These are phyloP conservation scores for Eubasilissa regina DNA, from an alignment of 1,140 invertebrate genomes.

Conservation along the genomic window DNA sequence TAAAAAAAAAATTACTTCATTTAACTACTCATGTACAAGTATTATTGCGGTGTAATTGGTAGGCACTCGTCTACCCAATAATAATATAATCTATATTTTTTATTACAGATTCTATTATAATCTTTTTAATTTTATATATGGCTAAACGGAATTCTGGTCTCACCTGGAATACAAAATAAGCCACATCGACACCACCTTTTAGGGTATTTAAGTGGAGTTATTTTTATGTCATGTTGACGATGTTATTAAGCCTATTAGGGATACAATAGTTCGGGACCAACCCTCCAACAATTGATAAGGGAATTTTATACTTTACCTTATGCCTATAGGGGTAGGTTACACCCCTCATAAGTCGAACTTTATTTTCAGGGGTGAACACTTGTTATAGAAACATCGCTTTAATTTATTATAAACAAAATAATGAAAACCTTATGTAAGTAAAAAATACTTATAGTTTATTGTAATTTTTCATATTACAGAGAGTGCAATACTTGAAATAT, in stretches of 20 bases:
- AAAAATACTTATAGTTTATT: no score
- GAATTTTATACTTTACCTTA: constrained; percentile 57
- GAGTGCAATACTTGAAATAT: no score
- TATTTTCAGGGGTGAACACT: constrained; percentile 7
- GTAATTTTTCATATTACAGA: no score
- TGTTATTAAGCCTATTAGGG: constrained; percentile 61
- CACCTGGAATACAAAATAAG: neutral
- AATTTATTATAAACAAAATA: neutral
- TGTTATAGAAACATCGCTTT: no score
- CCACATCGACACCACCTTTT: constrained; percentile 28
- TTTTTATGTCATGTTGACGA: constrained; percentile 61
- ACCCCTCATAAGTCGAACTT: constrained; percentile 33
- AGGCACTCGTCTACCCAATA: no score
- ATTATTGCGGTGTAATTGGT: no score
- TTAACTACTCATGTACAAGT: no score
- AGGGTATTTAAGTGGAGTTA: constrained; percentile 54
- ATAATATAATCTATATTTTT: no score
- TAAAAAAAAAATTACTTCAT: neutral
- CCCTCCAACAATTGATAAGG: constrained; percentile 46
- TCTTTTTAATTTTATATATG: no score
- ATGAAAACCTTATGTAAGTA: no score
- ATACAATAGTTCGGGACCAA: constrained; percentile 52
- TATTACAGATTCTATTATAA: no score
- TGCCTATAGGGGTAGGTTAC: constrained; percentile 45
- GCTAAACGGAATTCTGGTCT: no score